phyloP scores from a whole-genome alignment of 1,140 invertebrate genomes.

The Ceratosolen fusciceps region DNA sequence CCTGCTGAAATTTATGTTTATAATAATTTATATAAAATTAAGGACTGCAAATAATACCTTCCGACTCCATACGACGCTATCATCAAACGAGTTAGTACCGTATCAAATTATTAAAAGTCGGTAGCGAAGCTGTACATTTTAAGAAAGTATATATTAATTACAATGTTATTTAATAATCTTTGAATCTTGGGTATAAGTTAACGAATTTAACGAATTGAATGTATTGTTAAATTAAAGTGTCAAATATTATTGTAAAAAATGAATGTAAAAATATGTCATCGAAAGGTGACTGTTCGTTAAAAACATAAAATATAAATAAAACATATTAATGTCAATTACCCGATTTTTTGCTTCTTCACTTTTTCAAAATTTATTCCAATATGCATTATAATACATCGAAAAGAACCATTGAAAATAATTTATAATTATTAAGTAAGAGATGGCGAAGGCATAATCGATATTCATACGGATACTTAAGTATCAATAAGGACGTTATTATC shows the following conservation, averaged over 20 bases:
- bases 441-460: no score
- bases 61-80: conserved; percentile 31
- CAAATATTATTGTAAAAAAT: conserved; percentile 50
- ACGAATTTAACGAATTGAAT: conserved; percentile 39
- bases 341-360: no score
- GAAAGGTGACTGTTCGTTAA: conserved; percentile 19
- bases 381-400: no score
- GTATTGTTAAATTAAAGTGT: conserved; percentile 41
- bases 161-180: conserved; percentile 23
- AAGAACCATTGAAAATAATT: no score
- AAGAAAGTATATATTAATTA: conserved; percentile 26
- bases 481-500: no score
- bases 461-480: no score
- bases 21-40: conserved; percentile 9
- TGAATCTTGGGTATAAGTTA: conserved; percentile 1
- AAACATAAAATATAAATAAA: conserved; percentile 37
- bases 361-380: no score
- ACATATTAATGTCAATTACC: conserved; percentile 33
- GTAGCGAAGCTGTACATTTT: conserved; percentile 32
- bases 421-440: no score
- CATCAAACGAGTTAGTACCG: conserved; percentile 17
- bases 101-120: background rate
- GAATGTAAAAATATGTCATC: conserved; percentile 40
- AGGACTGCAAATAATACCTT: conserved; percentile 1
- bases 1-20: conserved; percentile 5